These are phyloP conservation scores for Sebastes nivosus DNA, from an alignment of 2,797 vertebrate genomes.

Conservation along the genomic window DNA sequence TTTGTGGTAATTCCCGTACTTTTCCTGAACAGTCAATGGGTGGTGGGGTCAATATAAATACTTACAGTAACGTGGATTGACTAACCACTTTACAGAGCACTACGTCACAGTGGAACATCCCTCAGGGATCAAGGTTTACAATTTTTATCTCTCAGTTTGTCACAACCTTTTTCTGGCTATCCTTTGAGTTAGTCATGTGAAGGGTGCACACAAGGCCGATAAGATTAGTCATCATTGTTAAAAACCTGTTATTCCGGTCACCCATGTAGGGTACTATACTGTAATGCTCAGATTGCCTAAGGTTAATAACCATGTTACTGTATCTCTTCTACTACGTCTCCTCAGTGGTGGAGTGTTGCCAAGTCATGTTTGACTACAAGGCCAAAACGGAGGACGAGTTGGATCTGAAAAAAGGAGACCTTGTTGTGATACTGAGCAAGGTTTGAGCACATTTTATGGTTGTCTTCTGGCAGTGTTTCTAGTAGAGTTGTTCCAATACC, in stretches of 20 bases:
- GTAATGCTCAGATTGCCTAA: not conserved
- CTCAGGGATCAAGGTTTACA: conserved; percentile 24
- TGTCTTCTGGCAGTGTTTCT: not conserved
- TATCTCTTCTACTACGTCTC: conserved; percentile 11
- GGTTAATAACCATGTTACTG: not conserved
- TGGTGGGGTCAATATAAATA: not conserved
- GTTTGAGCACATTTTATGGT: conserved; percentile 63
- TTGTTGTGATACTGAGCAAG: conserved; percentile 85
- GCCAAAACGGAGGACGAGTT: conserved; percentile 84
- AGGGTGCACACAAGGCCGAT: not conserved
- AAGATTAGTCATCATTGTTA: not conserved
- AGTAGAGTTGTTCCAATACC: too few relatives aligned
- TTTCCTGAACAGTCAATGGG: not conserved
- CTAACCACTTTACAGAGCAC: not conserved
- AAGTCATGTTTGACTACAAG: conserved; percentile 87
- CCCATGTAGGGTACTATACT: not conserved
- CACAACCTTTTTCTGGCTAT: not conserved
- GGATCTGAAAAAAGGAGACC: conserved; percentile 83
- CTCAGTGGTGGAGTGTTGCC: conserved; percentile 81
- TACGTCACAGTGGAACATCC: not conserved
- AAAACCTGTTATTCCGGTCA: conserved; percentile 3
- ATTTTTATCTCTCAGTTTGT: conserved; percentile 23
- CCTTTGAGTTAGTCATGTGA: not conserved
- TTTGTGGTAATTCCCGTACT: conserved; percentile 6
- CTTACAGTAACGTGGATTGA: not conserved